phyloP scores from a whole-genome alignment of 2,113 vertebrate genomes.

The Notothenia coriiceps region DNA sequence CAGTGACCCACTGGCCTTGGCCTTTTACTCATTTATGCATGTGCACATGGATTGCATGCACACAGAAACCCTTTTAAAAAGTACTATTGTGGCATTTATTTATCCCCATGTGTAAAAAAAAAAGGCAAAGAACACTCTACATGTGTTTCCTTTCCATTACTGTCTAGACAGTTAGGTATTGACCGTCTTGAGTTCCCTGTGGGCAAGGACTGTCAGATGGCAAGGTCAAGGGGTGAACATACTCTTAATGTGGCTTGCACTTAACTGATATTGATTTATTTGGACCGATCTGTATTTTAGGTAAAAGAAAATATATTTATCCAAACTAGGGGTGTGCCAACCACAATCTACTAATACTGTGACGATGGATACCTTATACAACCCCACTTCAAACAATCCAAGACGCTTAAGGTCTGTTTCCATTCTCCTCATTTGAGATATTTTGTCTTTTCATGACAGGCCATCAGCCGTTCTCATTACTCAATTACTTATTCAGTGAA shows the following conservation, averaged over 20 bases:
- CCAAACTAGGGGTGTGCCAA: no score
- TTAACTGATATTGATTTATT: no score
- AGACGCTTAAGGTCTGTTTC: not conserved
- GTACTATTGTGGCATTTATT: not conserved
- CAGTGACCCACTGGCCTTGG: conserved; percentile 36
- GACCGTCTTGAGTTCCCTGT: not conserved
- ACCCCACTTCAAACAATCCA: no score
- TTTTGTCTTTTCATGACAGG: conserved; percentile 46
- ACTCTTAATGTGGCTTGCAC: no score
- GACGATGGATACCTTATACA: no score
- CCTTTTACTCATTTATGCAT: conserved; percentile 28
- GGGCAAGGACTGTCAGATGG: no score
- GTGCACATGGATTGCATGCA: not conserved
- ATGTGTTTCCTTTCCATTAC: not conserved
- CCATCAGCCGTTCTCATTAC: conserved; percentile 49
- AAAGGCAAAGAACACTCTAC: not conserved
- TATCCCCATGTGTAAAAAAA: not conserved
- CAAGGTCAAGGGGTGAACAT: no score
- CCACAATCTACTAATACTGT: no score
- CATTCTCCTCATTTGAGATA: not conserved
- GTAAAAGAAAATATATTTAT: no score
- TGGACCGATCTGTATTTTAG: no score
- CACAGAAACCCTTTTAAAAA: not conserved
- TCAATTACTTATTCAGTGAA: conserved; percentile 50
- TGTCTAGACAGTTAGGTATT: not conserved